phyloP scores from a whole-genome alignment of 2,888 invertebrate genomes.

The Eristalis arbustorum region DNA sequence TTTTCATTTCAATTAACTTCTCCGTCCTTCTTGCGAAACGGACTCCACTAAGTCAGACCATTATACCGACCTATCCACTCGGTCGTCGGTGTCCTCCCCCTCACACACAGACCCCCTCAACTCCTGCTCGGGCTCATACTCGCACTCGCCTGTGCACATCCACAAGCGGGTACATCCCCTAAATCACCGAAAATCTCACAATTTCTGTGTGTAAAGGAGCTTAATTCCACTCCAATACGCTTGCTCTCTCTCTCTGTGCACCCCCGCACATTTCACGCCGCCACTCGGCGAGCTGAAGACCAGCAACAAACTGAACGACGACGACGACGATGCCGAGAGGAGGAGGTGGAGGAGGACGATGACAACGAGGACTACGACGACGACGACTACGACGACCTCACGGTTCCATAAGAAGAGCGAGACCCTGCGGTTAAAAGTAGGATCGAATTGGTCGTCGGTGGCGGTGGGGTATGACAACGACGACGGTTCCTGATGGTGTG shows the following conservation, averaged over 20 bases:
- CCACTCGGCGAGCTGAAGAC: not conserved
- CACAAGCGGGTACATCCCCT: constrained; percentile 7
- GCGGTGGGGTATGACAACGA: not conserved
- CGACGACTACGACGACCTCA: constrained; percentile 38
- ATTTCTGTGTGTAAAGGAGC: constrained; percentile 65
- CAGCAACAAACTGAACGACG: not conserved
- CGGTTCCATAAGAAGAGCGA: constrained; percentile 25
- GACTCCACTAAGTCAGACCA: constrained; percentile 52
- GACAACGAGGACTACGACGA: not conserved
- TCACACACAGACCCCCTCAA: too few relatives aligned
- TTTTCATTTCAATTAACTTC: constrained; percentile 70
- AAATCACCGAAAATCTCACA: constrained; percentile 63
- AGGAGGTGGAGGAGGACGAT: not conserved
- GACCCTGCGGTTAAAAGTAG: constrained; percentile 65
- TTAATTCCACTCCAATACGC: constrained; percentile 64
- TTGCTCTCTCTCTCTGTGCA: not conserved
- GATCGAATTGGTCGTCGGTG: constrained; percentile 46
- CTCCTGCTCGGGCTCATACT: too few relatives aligned
- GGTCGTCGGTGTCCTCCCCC: not conserved
- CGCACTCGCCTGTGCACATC: not conserved
- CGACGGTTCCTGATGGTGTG: not conserved
- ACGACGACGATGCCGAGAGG: not conserved
- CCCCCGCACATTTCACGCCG: not conserved
- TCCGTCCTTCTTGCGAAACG: constrained; percentile 55
- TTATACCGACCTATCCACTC: not conserved